A percentile compares a stretch with the other conserved stretches of the same genome.
These are phyloP conservation scores for Anthophora plumipes DNA, from an alignment of 2,888 invertebrate genomes.

Conservation along the genomic window DNA sequence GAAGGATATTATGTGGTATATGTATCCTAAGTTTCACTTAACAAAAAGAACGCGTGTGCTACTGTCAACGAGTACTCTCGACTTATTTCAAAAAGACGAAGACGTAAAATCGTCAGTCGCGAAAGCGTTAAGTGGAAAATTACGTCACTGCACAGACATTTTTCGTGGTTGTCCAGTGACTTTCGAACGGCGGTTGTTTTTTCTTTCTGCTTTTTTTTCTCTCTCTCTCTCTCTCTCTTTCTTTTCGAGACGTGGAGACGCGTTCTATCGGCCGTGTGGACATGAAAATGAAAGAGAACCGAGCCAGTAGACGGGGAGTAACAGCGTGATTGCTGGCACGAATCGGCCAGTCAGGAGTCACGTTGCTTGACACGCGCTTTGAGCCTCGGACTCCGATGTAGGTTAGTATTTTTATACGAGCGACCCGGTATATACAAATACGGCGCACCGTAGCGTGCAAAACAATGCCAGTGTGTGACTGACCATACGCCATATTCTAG, in stretches of 20 bases:
- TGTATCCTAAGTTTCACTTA: neutral
- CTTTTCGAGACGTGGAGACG: neutral
- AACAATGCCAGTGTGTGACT: conserved; percentile 41
- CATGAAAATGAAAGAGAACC: conserved; percentile 13
- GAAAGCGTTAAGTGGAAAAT: conserved; percentile 37
- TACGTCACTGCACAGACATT: conserved; percentile 37
- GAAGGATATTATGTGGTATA: neutral
- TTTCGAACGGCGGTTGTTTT: neutral
- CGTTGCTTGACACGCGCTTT: conserved; percentile 82
- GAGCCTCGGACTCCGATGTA: conserved; percentile 73
- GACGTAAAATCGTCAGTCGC: conserved; percentile 1
- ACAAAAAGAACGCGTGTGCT: neutral
- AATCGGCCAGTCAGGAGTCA: conserved; percentile 74
- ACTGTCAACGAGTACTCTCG: neutral
- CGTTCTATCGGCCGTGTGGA: conserved; percentile 6
- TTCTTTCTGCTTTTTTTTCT: too few relatives aligned
- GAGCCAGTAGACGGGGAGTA: conserved; percentile 21
- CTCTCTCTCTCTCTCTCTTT: neutral
- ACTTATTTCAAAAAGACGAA: neutral
- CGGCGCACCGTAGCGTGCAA: conserved; percentile 30
- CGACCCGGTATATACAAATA: conserved; percentile 66
- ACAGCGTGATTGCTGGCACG: conserved; percentile 47
- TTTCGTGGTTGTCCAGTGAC: conserved; percentile 9
- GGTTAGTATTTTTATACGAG: conserved; percentile 80
- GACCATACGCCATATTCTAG: conserved; percentile 13